phyloP scores from a whole-genome alignment of 2,888 invertebrate genomes.

The Euplexia lucipara region DNA sequence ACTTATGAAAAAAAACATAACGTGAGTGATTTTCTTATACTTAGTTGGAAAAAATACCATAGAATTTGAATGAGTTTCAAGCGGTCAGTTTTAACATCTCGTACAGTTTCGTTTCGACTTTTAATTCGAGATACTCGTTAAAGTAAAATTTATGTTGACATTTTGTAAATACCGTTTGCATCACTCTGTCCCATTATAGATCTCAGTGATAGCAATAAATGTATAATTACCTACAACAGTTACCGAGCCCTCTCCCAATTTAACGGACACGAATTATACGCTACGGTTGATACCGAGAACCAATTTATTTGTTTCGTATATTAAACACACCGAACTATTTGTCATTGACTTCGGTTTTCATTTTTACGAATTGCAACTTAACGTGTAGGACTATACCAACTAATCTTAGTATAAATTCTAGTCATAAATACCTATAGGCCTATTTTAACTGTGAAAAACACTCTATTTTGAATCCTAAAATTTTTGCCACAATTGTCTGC shows the following conservation, averaged over 20 bases:
- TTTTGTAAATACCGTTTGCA: conserved; percentile 61
- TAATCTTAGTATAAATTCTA: conserved; percentile 28
- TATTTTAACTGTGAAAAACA: conserved; percentile 51
- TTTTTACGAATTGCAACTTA: conserved; percentile 11
- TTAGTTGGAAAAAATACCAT: conserved; percentile 2
- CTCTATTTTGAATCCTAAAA: conserved; percentile 61
- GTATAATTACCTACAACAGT: conserved; percentile 55
- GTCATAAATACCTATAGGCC: conserved; percentile 21
- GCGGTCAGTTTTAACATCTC: conserved; percentile 23
- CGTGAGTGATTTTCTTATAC: neutral
- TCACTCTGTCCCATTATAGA: conserved; percentile 53
- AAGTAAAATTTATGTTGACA: conserved; percentile 61
- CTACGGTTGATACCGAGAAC: conserved; percentile 27
- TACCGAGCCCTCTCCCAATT: conserved; percentile 30
- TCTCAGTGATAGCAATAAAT: conserved; percentile 42
- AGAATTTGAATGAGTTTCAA: no score
- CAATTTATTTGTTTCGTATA: conserved; percentile 16
- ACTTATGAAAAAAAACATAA: neutral
- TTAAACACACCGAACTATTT: conserved; percentile 20
- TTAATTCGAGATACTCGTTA: conserved; percentile 59
- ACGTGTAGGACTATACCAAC: neutral
- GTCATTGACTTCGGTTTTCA: conserved; percentile 42
- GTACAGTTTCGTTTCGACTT: conserved; percentile 55
- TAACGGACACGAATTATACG: conserved; percentile 33
- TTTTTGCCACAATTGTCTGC: conserved; percentile 56